These are phyloP conservation scores for Camelus bactrianus DNA, from an alignment of 2,113 vertebrate genomes.

Conservation along the genomic window DNA sequence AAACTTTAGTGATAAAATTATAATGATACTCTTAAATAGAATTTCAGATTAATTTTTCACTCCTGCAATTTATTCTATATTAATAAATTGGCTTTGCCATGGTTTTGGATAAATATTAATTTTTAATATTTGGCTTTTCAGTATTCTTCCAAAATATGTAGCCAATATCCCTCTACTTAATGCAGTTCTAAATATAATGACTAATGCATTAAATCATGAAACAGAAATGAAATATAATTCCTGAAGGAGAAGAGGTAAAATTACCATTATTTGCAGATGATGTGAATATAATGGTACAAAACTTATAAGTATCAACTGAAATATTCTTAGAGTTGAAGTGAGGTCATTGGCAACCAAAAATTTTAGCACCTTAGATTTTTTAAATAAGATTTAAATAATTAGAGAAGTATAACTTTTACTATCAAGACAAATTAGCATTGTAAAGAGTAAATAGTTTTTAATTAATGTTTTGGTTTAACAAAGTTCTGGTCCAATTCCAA, in stretches of 20 bases:
- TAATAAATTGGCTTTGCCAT: neutral
- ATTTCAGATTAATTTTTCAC: conserved; percentile 2
- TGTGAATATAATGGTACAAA: neutral
- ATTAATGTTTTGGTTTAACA: neutral
- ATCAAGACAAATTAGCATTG: neutral
- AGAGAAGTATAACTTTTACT: neutral
- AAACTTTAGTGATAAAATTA: neutral
- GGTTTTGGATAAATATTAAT: neutral
- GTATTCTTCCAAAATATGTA: neutral
- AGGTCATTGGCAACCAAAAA: neutral
- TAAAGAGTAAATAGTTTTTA: conserved; percentile 6
- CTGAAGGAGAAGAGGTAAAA: neutral
- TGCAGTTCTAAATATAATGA: neutral
- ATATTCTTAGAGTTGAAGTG: neutral
- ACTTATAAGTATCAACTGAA: neutral
- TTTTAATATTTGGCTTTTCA: conserved; percentile 6
- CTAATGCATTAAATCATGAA: neutral
- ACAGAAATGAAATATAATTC: conserved; percentile 7
- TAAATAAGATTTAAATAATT: conserved; percentile 33
- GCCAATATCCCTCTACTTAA: neutral
- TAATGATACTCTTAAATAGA: neutral
- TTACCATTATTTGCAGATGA: neutral
- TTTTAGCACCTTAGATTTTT: neutral
- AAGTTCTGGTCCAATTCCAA: neutral
- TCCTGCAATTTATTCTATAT: neutral